These are phyloP conservation scores for Gila robusta DNA, from an alignment of 2,797 vertebrate genomes.

Conservation along the genomic window DNA sequence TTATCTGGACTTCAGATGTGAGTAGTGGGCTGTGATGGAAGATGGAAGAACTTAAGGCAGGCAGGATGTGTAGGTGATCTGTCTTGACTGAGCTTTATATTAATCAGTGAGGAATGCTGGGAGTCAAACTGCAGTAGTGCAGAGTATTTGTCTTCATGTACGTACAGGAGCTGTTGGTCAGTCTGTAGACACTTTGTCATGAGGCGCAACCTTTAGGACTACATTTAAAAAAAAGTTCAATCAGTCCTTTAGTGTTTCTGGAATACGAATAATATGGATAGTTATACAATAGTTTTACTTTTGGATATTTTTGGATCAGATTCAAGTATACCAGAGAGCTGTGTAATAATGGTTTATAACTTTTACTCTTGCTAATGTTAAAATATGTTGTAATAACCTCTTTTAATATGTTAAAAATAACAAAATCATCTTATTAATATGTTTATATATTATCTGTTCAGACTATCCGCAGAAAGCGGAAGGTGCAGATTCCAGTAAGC, in stretches of 20 bases:
- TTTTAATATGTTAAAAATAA: background rate
- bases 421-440: background rate
- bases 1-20: slow-evolving; percentile 16
- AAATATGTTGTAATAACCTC: background rate
- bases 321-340: background rate
- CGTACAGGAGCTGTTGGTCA: background rate
- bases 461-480: slow-evolving; percentile 97
- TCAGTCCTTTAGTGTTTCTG: background rate
- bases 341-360: background rate
- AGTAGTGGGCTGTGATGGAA: slow-evolving; percentile 18
- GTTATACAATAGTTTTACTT: background rate
- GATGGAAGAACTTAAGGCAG: background rate
- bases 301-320: background rate
- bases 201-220: background rate
- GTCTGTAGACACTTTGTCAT: background rate
- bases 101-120: slow-evolving; percentile 1
- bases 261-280: background rate
- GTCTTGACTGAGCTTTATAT: background rate
- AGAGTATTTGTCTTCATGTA: background rate
- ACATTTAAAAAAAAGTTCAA: background rate
- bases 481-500: slow-evolving; percentile 92
- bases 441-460: slow-evolving; percentile 66
- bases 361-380: background rate
- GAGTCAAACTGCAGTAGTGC: background rate
- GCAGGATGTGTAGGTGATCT: slow-evolving; percentile 13